Conservation (phyloP, 2,113 vertebrate species). For the Baryphthengus martii region DNA sequence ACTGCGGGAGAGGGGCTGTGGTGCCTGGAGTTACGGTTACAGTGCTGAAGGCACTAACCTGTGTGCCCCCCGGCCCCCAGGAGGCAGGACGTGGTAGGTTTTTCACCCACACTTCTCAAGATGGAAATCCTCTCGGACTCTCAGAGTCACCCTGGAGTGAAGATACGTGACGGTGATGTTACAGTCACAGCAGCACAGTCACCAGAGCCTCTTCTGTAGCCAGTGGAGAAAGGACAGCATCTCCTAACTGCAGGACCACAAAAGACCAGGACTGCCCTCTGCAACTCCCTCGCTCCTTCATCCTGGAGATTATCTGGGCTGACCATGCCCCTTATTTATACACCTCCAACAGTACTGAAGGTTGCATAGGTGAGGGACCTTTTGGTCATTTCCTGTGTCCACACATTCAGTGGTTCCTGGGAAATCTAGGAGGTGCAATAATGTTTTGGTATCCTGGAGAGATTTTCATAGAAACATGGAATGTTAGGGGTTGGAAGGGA, state of each 20-base stretch:
- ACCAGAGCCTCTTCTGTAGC: not conserved
- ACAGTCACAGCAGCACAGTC: not conserved
- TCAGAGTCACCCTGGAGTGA: not conserved
- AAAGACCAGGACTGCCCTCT: not conserved
- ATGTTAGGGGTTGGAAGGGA: no score
- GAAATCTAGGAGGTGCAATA: not conserved
- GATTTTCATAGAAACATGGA: no score
- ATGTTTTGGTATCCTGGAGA: not conserved
- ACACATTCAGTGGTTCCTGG: not conserved
- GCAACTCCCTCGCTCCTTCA: not conserved
- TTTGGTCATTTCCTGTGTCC: not conserved
- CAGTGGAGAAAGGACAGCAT: not conserved
- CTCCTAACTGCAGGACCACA: not conserved
- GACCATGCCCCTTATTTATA: not conserved
- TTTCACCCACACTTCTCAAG: not conserved
- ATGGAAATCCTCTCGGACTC: not conserved
- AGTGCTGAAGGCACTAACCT: not conserved
- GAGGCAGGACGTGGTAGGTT: not conserved
- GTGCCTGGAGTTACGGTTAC: not conserved
- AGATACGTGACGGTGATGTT: not conserved
- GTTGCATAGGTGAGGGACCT: not conserved
- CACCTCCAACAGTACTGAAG: not conserved
- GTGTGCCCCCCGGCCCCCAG: rapidly evolving
- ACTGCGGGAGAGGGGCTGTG: not conserved
- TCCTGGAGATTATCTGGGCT: not conserved